Conservation (phyloP, 1,140 invertebrate genomes). For the Drosophila kikkawai region DNA sequence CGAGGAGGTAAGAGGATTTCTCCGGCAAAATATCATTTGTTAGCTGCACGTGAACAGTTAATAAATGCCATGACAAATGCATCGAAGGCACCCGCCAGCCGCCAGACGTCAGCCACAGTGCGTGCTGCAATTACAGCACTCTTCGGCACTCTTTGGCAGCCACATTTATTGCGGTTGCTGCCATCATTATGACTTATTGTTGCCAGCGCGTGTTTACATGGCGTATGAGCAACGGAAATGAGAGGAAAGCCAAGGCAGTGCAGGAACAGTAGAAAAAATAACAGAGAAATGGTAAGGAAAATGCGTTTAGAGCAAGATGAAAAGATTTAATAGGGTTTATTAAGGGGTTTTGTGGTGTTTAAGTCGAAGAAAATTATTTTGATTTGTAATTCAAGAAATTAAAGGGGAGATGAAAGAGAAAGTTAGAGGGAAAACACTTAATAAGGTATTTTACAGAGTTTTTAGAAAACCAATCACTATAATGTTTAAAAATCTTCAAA, state of each 20-base stretch:
- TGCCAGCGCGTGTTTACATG: constrained; percentile 60
- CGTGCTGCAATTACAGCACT: constrained; percentile 69
- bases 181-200: constrained; percentile 77
- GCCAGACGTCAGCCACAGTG: constrained; percentile 38
- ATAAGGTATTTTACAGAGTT: too few relatives aligned
- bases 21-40: constrained; percentile 56
- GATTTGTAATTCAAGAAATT: not conserved
- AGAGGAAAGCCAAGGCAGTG: constrained; percentile 4
- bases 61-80: constrained; percentile 75
- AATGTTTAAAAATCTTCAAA: too few relatives aligned
- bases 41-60: constrained; percentile 77
- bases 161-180: constrained; percentile 18
- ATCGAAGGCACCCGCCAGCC: constrained; percentile 45
- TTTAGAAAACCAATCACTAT: too few relatives aligned
- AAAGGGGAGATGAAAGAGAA: not conserved
- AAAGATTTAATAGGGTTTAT: not conserved
- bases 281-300: not conserved
- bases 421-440: too few relatives aligned
- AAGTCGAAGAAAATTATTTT: not conserved
- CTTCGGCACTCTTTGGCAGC: constrained; percentile 14
- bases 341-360: too few relatives aligned
- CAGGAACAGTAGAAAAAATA: not conserved
- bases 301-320: not conserved
- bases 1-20: not conserved
- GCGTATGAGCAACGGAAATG: constrained; percentile 71